A percentile compares a stretch with the other conserved stretches of the same genome.
phyloP scores from a whole-genome alignment of 2,113 vertebrate species.

The Lycaon pictus region DNA sequence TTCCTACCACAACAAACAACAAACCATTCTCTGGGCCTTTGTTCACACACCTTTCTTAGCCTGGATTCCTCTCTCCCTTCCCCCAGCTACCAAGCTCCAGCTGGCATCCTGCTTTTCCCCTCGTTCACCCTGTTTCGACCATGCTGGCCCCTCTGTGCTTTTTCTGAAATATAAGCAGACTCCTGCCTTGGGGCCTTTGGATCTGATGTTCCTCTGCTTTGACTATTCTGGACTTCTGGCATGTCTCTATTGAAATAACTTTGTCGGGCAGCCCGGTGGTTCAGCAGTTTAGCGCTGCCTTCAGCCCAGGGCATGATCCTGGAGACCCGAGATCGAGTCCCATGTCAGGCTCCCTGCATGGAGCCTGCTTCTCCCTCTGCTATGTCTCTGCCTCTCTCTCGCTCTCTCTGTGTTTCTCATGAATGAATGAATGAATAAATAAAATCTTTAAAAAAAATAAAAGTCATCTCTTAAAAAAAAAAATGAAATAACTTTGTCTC shows the following conservation, averaged over 20 bases:
- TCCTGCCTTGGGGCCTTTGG: background rate
- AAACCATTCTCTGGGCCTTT: background rate
- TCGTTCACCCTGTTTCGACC: background rate
- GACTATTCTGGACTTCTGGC: background rate
- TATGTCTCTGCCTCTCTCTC: too few relatives aligned
- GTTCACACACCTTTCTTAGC: background rate
- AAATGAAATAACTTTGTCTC: background rate
- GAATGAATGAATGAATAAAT: too few relatives aligned
- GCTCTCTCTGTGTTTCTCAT: too few relatives aligned
- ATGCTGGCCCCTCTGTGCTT: background rate
- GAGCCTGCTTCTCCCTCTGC: too few relatives aligned
- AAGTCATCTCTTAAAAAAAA: too few relatives aligned
- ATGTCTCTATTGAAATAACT: background rate
- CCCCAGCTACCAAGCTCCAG: background rate
- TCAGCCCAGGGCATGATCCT: too few relatives aligned
- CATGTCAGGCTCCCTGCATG: too few relatives aligned
- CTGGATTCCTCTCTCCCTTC: constrained; percentile 16
- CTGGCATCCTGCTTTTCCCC: background rate
- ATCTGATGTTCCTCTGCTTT: background rate
- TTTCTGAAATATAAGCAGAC: background rate
- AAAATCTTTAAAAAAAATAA: too few relatives aligned
- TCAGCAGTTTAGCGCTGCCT: too few relatives aligned
- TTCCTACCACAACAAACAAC: background rate
- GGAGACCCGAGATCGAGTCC: too few relatives aligned
- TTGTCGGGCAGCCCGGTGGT: background rate